Evolutionary conservation across 2,888 invertebrate species (phyloP).

Genomic region (Brachypalpus laphriformis): DNA sequence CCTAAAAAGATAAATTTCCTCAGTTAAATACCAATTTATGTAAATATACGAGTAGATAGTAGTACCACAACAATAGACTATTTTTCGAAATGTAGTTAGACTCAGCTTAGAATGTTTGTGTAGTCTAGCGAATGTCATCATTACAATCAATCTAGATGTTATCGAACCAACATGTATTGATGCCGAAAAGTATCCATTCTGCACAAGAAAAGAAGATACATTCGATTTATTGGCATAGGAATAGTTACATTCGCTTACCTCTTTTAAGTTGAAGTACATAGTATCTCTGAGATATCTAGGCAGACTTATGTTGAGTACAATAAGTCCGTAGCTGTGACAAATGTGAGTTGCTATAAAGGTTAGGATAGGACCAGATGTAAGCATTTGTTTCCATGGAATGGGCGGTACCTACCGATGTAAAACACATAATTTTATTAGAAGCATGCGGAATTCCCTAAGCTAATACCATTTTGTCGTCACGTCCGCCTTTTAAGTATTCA

Average conservation of each 20-base stretch:
- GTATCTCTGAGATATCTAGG: conserved; percentile 83
- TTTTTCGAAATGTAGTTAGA: conserved; percentile 76
- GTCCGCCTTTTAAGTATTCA: conserved; percentile 76
- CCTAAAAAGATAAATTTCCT: conserved; percentile 73
- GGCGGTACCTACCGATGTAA: conserved; percentile 76
- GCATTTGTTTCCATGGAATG: conserved; percentile 83
- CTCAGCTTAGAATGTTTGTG: conserved; percentile 75
- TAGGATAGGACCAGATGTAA: conserved; percentile 83
- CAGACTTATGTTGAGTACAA: conserved; percentile 80
- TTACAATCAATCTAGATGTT: conserved; percentile 77
- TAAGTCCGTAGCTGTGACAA: conserved; percentile 83
- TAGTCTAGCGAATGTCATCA: conserved; percentile 75
- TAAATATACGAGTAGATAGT: conserved; percentile 21
- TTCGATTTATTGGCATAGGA: not conserved
- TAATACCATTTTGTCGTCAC: conserved; percentile 75
- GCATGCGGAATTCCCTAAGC: not conserved
- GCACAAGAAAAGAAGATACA: not conserved
- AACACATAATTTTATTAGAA: not conserved
- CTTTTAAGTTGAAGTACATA: conserved; percentile 81
- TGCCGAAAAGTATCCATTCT: conserved; percentile 78
- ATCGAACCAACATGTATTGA: conserved; percentile 78
- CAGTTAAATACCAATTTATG: not conserved
- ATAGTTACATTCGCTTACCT: conserved; percentile 78
- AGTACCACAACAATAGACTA: conserved; percentile 75
- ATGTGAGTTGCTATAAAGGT: conserved; percentile 83